Evolutionary conservation across 2,113 vertebrate genomes (phyloP).

Genomic region (Nesogale talazaci): DNA sequence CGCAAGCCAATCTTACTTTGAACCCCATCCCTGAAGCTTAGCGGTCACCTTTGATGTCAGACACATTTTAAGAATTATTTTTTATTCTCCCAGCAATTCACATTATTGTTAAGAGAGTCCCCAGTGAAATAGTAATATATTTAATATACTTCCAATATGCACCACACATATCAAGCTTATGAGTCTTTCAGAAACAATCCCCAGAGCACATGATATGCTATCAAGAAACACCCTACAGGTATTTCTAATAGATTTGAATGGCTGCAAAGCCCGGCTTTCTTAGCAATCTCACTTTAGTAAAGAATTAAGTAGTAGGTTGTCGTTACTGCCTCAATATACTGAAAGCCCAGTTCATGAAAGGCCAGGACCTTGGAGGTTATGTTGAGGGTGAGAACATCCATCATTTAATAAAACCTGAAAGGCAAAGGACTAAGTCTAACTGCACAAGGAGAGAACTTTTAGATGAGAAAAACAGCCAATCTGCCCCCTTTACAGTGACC

Average conservation of each 20-base stretch:
- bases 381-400: neutral
- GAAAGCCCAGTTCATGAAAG: conserved; percentile 11
- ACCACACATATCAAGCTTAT: conserved; percentile 60
- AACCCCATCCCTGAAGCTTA: conserved; percentile 52
- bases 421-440: neutral
- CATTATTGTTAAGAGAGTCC: conserved; percentile 67
- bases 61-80: conserved; percentile 70
- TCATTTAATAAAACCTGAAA: neutral
- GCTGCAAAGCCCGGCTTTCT: neutral
- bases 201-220: conserved; percentile 31
- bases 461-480: neutral
- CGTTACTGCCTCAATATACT: neutral
- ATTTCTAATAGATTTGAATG: conserved; percentile 59
- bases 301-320: neutral
- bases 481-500: neutral
- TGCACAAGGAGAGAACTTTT: neutral
- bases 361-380: neutral
- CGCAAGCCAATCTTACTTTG: conserved; percentile 53
- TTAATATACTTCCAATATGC: conserved; percentile 62
- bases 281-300: neutral
- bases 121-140: conserved; percentile 66
- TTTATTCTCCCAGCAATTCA: conserved; percentile 64
- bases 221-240: conserved; percentile 39
- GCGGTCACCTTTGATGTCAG: conserved; percentile 72
- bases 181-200: conserved; percentile 67